Base-by-base conservation (phyloP, 2,888 invertebrate genomes). In the Morpho deidamia region DNA sequence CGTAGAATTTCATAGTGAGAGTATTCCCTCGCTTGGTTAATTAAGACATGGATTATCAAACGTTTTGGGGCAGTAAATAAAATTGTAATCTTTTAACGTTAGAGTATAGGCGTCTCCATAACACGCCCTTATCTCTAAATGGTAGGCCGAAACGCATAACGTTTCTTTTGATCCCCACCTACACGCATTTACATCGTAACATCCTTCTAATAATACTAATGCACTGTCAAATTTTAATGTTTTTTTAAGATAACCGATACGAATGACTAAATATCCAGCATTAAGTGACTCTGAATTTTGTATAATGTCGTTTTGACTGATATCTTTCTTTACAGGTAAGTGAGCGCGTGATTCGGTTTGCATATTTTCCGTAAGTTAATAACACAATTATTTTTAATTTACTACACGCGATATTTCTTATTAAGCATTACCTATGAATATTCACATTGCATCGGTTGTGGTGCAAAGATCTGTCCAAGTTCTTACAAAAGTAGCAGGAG, bases 11-110 rank as follows among this genome's bases (percentile, higher is more conserved):
- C 63, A 55, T 61, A 64, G 78, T 55, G 77, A 75, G 72, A 60
- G 64, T 69, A 32, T 72, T 42, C 80, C 78, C 83, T 80, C 83
- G 83, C 82, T 83, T 76, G 76, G 86, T 88, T 89, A 89, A 89
- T 89, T 88, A 89, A 89, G 89, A 89, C 88, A 85, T 87, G 85
- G 82, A 86, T 88, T 88, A 89, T 87, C 85, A 80, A 87, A 82
- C 83, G 83, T 81, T 85, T 85, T 81, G 72, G 80, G 77, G 88
- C 76, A 83, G 87, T 88, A 88, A 89, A 89, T 87, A 88, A 87
- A 89, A 82, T 76, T 79, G 75, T 86, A 86, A 89, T 88, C 88
- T 87, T 72, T 76, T 72, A 74, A 76, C 68, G 74, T 79, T 63
- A 78, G 75, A 75, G 76, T 70, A 79, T 72, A 83, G 85, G 85